Percentiles rank a stretch among this genome's conserved stretches.
phyloP scores from a whole-genome alignment of 1,140 invertebrate species.

The Papilio dardanus region DNA sequence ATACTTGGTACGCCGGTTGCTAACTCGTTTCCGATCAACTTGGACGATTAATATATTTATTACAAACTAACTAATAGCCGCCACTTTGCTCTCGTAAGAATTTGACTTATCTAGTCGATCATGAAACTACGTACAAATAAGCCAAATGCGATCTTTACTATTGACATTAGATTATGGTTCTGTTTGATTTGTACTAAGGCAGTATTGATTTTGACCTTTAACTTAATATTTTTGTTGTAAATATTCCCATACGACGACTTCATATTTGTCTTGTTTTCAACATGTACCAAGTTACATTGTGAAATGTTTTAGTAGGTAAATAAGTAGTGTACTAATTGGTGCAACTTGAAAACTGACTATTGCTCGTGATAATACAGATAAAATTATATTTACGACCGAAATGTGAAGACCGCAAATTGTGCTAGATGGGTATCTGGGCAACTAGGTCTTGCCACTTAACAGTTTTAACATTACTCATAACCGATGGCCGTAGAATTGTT shows the following conservation, averaged over 20 bases:
- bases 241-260: not conserved
- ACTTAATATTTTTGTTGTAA: too few species aligned
- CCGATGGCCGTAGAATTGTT: constrained; percentile 19
- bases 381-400: constrained; percentile 27
- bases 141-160: not conserved
- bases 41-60: constrained; percentile 26
- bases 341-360: not conserved
- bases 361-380: not conserved
- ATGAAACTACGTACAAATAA: not conserved
- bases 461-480: constrained; percentile 33
- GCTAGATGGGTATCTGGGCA: constrained; percentile 30
- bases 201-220: too few species aligned
- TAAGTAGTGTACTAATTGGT: not conserved
- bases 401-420: constrained; percentile 31
- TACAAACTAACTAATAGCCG: constrained; percentile 11
- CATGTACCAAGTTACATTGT: too few species aligned
- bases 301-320: not conserved
- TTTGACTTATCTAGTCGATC: not conserved
- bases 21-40: constrained; percentile 15
- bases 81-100: not conserved
- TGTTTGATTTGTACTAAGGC: too few species aligned
- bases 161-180: not conserved
- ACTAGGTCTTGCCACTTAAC: constrained; percentile 37
- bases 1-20: not conserved
- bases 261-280: not conserved